Base-by-base conservation (phyloP, 2,888 invertebrate species). In the Achlya flavicornis region DNA sequence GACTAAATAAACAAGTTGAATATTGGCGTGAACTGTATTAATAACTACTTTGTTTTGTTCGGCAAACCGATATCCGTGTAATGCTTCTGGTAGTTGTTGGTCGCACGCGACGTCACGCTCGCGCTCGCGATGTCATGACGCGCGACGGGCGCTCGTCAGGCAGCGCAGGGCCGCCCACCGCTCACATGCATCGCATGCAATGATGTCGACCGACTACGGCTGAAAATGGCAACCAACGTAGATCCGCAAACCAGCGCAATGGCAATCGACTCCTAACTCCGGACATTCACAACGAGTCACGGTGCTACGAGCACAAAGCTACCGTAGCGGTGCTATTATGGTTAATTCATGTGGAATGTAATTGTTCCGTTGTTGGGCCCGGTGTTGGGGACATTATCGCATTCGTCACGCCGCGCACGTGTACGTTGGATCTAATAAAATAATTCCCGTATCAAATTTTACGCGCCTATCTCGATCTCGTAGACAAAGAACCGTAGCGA, bases 371-470 rank as follows among this genome's bases (percentile, higher is more conserved):
- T 80, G 87, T 79, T 75, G 81, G 83, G 72, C 79, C 80, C 81
- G 80, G 79, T 76, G 81, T 85, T 81, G 81, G 87, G 84, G 85
- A 91, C 90, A 90, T 90, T 92, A 93, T 92, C 92, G 87, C 86
- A 88, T 93, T 91, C 91, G 93, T 92, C 92, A 93, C 89, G 91
- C 88, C 83, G 87, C 88, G 92, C 93, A 93, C 93, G 93, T 93
- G 93, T 91, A 84, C 87, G 85, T 84, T 87, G 84, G 86, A 91
- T 90, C 92, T 91, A 93, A 92, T 93, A 91, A 90, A 92, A 92
- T 93, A 91, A 93, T 93, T 92, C 92, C 92, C 92, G 93, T 92
- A 92, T 93, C 92, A 88, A 93, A 93, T 93, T 92, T 89, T 90
- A 91, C 89, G 87, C 92, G 88, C 87, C 88, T 93, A 93, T 92